Evolutionary conservation across 2,797 vertebrate species (phyloP), one percentile per base, ranked within the genome.

Genomic region (Anguilla obscura): DNA sequence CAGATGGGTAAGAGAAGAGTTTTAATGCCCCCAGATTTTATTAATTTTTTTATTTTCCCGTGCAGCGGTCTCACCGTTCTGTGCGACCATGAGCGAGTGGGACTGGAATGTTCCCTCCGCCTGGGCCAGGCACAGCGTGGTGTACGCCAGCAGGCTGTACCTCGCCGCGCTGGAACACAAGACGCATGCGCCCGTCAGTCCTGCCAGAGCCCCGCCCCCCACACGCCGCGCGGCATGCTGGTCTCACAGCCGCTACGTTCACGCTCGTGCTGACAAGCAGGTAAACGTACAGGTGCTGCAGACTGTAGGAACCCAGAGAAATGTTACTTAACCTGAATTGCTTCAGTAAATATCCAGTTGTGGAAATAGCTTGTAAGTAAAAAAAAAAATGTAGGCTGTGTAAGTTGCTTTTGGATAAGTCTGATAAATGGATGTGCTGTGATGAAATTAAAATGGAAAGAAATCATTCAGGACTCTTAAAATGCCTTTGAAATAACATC

Each of bases 21-120:
- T 69, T 69, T 69, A 9, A 69, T 27, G 4, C 3, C 18, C 4
- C 18, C 60, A n/a, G 63, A 63, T 63, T 18, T 63, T 63, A 2
- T 69, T 27, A 0, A 60, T 66, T 69, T 58, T n/a, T 66, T 58
- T 58, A 3, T 69, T 69, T 24, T 69, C 27, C 1, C 7, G 8
- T 14, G 14, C 1, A 24, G 76, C 12, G 27, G 74, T 90, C 94
- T 94, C 84, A 96, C 96, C 94, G 18, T 93, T 90, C 90, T 96
- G 94, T 76, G 95, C 92, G 88, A 97, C 93, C 58, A 95, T 92
- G 87, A 97, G 94, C 21, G 96, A 96, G 93, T 99, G 98, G 82
- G 98, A 99, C 95, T 97, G 97, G 92, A 99, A 99, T 92, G 90
- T 96, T 89, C 97, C 94, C 85, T 98, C 97, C 48, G 94, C 95